phyloP scores from a whole-genome alignment of 1,140 invertebrate species.

The Procambarus clarkii region DNA sequence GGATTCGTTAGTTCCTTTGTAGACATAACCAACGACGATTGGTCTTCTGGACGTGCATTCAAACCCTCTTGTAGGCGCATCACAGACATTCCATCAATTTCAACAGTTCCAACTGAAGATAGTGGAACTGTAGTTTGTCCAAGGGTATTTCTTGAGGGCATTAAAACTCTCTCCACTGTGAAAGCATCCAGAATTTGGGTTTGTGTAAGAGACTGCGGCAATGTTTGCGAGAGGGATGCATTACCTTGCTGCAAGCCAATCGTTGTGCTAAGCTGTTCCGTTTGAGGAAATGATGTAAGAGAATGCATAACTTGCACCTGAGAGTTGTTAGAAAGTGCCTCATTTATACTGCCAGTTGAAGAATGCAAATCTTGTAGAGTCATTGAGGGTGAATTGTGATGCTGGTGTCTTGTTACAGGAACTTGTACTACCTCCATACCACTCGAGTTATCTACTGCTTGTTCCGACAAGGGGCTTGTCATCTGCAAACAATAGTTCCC shows the following conservation, averaged over 20 bases:
- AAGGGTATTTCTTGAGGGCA: slow-evolving; percentile 43
- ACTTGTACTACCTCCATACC: slow-evolving; percentile 26
- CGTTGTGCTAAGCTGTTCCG: slow-evolving; percentile 22
- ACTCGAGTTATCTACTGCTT: not conserved
- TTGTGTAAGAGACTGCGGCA: slow-evolving; percentile 22
- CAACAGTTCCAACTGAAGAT: slow-evolving; percentile 40
- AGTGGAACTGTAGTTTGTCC: slow-evolving; percentile 24
- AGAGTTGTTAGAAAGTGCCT: slow-evolving; percentile 32
- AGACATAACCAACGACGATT: not conserved
- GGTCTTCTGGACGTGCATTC: slow-evolving; percentile 8
- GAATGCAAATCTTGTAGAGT: slow-evolving; percentile 27
- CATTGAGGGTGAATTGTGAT: not conserved
- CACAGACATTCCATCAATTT: slow-evolving; percentile 34
- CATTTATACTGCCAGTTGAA: slow-evolving; percentile 36
- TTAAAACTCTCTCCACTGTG: slow-evolving; percentile 41
- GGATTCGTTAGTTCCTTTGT: slow-evolving; percentile 4
- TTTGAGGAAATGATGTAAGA: slow-evolving; percentile 29
- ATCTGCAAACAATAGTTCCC: slow-evolving; percentile 29
- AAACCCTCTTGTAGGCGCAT: slow-evolving; percentile 31
- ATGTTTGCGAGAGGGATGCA: slow-evolving; percentile 25
- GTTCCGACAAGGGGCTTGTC: slow-evolving; percentile 1
- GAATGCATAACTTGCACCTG: slow-evolving; percentile 43
- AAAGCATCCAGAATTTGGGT: slow-evolving; percentile 46
- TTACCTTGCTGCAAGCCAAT: slow-evolving; percentile 6
- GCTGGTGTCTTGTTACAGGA: slow-evolving; percentile 41